A percentile compares a stretch with the other conserved stretches of the same genome.
Evolutionary conservation across 2,797 vertebrate genomes (phyloP).

Genomic region (Trachops cirrhosus): DNA sequence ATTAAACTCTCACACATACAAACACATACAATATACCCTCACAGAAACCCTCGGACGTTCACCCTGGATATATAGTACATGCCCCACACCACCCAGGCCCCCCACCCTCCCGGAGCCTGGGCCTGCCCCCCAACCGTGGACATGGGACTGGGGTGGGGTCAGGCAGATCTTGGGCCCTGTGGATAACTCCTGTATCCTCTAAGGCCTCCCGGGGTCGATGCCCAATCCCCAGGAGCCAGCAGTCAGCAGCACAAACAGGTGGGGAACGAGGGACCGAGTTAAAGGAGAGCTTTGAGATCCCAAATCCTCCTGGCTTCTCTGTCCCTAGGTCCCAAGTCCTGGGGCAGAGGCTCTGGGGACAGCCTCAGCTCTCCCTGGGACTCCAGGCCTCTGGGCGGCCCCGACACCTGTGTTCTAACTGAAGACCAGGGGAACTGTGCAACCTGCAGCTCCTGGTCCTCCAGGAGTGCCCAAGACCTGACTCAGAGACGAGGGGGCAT

Average conservation of each 20-base stretch:
- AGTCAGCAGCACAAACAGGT: not conserved
- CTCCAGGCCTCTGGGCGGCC: not conserved
- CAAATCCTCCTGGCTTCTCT: not conserved
- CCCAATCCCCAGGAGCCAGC: not conserved
- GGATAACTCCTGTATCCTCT: not conserved
- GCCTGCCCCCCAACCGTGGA: not conserved
- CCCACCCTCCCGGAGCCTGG: not conserved
- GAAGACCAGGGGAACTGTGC: not conserved
- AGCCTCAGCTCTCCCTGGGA: not conserved
- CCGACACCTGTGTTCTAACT: not conserved
- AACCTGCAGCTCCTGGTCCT: not conserved
- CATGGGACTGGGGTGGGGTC: not conserved
- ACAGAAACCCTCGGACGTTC: not conserved
- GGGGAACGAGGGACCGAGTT: not conserved
- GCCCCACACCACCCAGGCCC: not conserved
- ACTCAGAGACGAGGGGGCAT: not conserved
- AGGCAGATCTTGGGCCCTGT: not conserved
- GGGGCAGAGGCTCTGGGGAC: not conserved
- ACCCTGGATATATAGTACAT: not conserved
- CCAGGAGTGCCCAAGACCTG: not conserved
- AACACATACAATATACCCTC: not conserved
- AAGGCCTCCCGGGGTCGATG: not conserved
- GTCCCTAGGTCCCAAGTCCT: not conserved
- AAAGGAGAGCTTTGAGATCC: not conserved
- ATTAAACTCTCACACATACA: not conserved